Evolutionary conservation across 2,888 invertebrate species (phyloP), one percentile per base, ranked within the genome.

Genomic region (Melanotus villosus): DNA sequence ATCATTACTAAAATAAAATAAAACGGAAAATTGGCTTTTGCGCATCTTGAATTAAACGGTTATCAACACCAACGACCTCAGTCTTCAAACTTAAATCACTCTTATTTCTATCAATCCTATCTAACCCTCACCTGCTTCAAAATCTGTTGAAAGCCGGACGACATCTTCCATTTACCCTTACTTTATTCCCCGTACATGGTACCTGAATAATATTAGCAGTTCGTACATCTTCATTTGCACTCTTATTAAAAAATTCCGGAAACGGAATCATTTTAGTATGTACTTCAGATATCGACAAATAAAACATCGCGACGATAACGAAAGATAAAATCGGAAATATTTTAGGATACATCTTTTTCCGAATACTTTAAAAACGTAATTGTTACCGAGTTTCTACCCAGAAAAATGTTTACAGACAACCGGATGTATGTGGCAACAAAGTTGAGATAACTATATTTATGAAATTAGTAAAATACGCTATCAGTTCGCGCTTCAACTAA

Each of bases 111-210:
- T n/a, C 2, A 34, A 34, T 12, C 1, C 10, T 32, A 7, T 5
- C 7, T 10, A 16, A 58, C n/a, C 26, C 66, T 67, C 54, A 68
- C 68, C 68, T 56, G 18, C 14, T 14, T 21, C 57, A 63, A 64
- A 68, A 68, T 32, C 52, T 5, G 6, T 47, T 57, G 36, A 57
- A 70, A 2, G 63, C 26, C 5, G 60, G 70, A 2, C 70, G 56
- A 26, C 70, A 70, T 32, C 26, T 43, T 47, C 65, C 60, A 41
- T 62, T 47, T n/a, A 66, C 52, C 21, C 62, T 30, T 16, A 70
- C 57, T 52, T 32, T 62, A 41, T 62, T 60, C 3, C 66, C 66
- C 14, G 47, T 50, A 26, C 70, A 70, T 4, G 70, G 70, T 9
- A 65, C 70, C 0, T 21, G 12, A 18, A 70, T 65, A 38, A 70